A percentile compares a stretch with the other conserved stretches of the same genome.
Conservation (phyloP, 2,113 vertebrate genomes). For the Siniperca knerii region DNA sequence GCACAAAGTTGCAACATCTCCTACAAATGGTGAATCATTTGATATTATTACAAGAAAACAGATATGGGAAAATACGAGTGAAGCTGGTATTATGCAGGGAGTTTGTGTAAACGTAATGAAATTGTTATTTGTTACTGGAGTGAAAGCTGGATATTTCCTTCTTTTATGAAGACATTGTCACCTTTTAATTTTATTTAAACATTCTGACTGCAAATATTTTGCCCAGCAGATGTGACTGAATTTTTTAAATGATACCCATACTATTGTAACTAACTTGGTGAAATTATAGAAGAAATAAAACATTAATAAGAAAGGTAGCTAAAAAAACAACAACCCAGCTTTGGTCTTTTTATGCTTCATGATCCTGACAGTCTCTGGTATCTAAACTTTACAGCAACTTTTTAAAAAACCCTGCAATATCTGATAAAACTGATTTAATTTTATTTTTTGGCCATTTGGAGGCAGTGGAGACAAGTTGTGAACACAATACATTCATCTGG, state of each 20-base stretch:
- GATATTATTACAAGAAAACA: not conserved
- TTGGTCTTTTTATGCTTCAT: not conserved
- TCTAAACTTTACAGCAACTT: not conserved
- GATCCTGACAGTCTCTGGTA: not conserved
- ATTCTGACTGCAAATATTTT: not conserved
- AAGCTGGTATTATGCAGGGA: not conserved
- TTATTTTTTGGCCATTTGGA: not conserved
- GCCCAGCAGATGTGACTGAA: not conserved
- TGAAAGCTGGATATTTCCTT: not conserved
- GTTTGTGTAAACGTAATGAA: not conserved
- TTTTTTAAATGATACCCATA: slow-evolving; percentile 7
- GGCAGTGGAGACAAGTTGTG: not conserved
- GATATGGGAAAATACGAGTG: not conserved
- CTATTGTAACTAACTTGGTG: slow-evolving; percentile 5
- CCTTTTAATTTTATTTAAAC: slow-evolving; percentile 7
- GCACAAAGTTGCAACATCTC: not conserved
- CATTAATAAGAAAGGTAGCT: not conserved
- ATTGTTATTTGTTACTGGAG: not conserved
- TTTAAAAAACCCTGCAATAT: not conserved
- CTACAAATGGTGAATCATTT: not conserved
- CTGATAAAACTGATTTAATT: not conserved
- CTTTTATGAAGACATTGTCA: slow-evolving; percentile 22
- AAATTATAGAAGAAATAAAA: slow-evolving; percentile 42
- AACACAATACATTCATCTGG: not conserved
- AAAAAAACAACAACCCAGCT: not conserved